Base-by-base conservation (phyloP, 1,140 invertebrate genomes). In the Pseudomyrmex sp. region DNA sequence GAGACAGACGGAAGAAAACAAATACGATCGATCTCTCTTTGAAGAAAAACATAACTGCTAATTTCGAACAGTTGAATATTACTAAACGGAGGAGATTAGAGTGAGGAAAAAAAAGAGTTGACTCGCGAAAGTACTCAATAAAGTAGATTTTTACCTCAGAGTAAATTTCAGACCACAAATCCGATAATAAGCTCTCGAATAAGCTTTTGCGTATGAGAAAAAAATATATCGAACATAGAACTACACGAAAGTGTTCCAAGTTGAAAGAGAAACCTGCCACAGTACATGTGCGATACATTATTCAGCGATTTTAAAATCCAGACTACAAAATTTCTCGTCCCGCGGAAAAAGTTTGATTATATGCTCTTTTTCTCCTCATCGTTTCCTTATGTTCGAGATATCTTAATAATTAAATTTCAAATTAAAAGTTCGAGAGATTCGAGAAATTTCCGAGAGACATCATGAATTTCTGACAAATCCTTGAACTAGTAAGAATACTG, bases 391-490 rank as follows among this genome's bases (percentile, higher is more conserved):
- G 18, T 76, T 26, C 50, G 35, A 18, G 3, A 58, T 59, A 44
- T 63, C 18, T 61, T 74, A 48, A 75, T 35, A 62, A 75, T 62
- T n/a, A 48, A 48, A 74, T 61, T 4, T 61, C 4, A 23, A 15
- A 63, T 63, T 54, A 8, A 79, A 61, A 12, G 44, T 50, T 46
- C 5, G 18, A 2, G 44, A 20, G 2, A 12, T 77, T 46, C 10
- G n/a, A 0, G 13, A 56, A 58, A 58, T 58, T 70, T 10, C 54
- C 12, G 5, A n/a, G 13, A 58, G 18, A 58, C 8, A 0, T 75
- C 46, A 66, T 76, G 46, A 54, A 44, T 80, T 70, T 70, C 3
- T 18, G 44, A 50, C 35, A 46, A 69, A 79, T 80, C 7, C 12
- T 58, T 13, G 15, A 79, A 59, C 68, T 35, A 3, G 20, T 52